phyloP scores from a whole-genome alignment of 2,888 invertebrate genomes.

The Dinocampus coccinellae region DNA sequence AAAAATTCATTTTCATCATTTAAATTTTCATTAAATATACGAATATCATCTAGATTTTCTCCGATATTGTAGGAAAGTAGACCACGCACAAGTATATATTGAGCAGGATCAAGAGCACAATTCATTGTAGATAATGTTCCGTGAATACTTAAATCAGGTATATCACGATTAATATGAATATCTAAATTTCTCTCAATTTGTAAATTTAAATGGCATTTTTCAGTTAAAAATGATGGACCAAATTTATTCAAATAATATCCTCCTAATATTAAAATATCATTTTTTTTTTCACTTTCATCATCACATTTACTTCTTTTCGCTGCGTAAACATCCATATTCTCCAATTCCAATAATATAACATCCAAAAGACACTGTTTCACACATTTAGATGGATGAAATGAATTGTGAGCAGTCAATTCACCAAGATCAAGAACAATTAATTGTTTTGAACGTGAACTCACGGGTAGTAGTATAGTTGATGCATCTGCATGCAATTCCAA shows the following conservation, averaged over 20 bases:
- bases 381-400: conserved; percentile 77
- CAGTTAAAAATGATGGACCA: conserved; percentile 81
- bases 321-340: conserved; percentile 83
- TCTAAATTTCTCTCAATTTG: conserved; percentile 87
- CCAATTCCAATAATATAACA: conserved; percentile 79
- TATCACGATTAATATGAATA: conserved; percentile 69
- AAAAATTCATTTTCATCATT: conserved; percentile 52
- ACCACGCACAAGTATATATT: conserved; percentile 90
- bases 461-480: conserved; percentile 89
- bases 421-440: conserved; percentile 87
- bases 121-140: conserved; percentile 89
- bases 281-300: conserved; percentile 45
- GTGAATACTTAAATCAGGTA: conserved; percentile 85
- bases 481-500: conserved; percentile 79
- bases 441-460: conserved; percentile 82
- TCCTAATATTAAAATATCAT: conserved; percentile 67
- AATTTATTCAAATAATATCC: conserved; percentile 71
- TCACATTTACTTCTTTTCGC: conserved; percentile 70
- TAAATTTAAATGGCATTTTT: conserved; percentile 85
- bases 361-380: conserved; percentile 77
- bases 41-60: conserved; percentile 81
- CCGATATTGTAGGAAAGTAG: conserved; percentile 91
- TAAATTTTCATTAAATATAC: conserved; percentile 56
- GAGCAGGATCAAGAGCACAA: conserved; percentile 83
- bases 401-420: conserved; percentile 82